These are phyloP conservation scores for Otis tarda DNA, from an alignment of 2,113 vertebrate genomes.

Conservation along the genomic window DNA sequence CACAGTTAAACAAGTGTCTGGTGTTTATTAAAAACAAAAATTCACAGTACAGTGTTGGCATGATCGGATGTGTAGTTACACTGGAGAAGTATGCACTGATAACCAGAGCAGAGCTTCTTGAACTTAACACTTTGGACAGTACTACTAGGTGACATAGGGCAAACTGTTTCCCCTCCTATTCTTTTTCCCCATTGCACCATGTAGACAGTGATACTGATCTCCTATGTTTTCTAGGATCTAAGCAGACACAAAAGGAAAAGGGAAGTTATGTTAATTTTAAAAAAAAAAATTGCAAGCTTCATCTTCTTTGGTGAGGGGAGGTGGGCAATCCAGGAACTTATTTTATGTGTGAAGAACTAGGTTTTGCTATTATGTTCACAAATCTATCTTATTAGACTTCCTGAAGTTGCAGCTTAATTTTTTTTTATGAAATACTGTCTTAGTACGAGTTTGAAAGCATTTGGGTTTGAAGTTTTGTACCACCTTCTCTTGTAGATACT, in stretches of 20 bases:
- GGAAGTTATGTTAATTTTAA: not conserved
- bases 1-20: not conserved
- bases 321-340: not conserved
- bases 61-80: not conserved
- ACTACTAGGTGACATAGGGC: not conserved
- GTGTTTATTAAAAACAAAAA: not conserved
- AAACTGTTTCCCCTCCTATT: not conserved
- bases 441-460: not conserved
- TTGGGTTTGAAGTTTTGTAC: fast-evolving
- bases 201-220: not conserved
- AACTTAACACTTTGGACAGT: not conserved
- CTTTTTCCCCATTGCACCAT: not conserved
- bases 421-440: not conserved
- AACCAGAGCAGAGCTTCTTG: not conserved
- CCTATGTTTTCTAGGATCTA: not conserved
- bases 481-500: not conserved
- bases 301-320: not conserved
- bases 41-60: not conserved
- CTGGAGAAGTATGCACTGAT: not conserved
- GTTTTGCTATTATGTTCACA: not conserved
- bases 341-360: not conserved
- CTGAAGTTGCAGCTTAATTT: not conserved
- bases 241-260: not conserved
- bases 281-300: not conserved
- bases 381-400: not conserved